Evolutionary conservation across 2,113 vertebrate species (phyloP).

Genomic region (Cebus imitator): DNA sequence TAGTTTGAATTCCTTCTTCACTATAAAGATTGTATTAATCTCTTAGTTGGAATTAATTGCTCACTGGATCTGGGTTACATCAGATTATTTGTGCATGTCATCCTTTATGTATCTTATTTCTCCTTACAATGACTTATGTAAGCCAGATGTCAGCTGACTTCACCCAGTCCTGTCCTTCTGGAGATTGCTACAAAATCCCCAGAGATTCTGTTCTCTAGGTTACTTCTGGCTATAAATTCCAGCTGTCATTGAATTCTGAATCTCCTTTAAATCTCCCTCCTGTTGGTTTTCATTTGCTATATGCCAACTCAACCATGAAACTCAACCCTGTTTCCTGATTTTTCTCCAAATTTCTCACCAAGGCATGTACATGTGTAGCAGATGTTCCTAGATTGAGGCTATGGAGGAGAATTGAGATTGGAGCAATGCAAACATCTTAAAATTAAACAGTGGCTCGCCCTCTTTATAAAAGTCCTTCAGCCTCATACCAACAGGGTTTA

Average conservation of each 20-base stretch:
- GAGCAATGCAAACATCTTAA: neutral
- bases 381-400: neutral
- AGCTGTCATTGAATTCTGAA: neutral
- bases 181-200: neutral
- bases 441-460: neutral
- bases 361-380: neutral
- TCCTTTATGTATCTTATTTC: neutral
- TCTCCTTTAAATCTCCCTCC: neutral
- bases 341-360: neutral
- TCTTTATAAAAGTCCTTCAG: neutral
- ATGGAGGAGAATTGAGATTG: neutral
- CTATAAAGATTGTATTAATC: neutral
- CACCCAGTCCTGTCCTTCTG: neutral
- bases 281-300: neutral
- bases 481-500: accelerated
- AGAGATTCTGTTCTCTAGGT: neutral
- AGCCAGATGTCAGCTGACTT: neutral
- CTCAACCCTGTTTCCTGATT: neutral
- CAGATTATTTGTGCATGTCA: neutral
- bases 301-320: neutral
- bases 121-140: neutral
- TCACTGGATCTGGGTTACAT: neutral
- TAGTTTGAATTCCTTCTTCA: neutral
- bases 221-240: neutral
- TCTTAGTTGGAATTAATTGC: slow-evolving; percentile 15